A percentile compares a stretch with the other conserved stretches of the same genome.
phyloP scores from a whole-genome alignment of 2,797 vertebrate genomes.

The Pantherophis alleghaniensis region DNA sequence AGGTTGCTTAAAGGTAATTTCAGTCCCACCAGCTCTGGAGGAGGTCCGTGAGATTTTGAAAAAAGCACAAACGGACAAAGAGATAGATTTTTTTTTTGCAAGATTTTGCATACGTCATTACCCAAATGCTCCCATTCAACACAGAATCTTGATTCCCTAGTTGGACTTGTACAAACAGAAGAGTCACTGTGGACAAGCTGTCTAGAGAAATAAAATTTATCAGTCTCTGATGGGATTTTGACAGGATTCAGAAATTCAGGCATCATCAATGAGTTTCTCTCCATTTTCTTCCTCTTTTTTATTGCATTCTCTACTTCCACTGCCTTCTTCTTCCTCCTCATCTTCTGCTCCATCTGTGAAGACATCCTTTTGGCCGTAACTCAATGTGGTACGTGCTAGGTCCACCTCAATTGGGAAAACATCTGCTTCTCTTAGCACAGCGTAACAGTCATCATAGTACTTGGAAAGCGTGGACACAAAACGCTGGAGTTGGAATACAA shows the following conservation, averaged over 20 bases:
- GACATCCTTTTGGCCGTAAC: slow-evolving; percentile 81
- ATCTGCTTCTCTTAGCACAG: slow-evolving; percentile 88
- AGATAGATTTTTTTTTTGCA: slow-evolving; percentile 4
- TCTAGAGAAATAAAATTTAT: slow-evolving; percentile 58
- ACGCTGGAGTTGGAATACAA: slow-evolving; percentile 98
- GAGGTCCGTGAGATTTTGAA: slow-evolving; percentile 5
- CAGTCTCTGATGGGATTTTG: slow-evolving; percentile 34
- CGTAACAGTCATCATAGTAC: slow-evolving; percentile 95
- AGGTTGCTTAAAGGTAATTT: background rate
- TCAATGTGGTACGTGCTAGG: slow-evolving; percentile 90
- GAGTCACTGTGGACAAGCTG: slow-evolving; percentile 36
- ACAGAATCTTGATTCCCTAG: slow-evolving; percentile 38
- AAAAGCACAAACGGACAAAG: slow-evolving; percentile 32
- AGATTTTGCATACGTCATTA: slow-evolving; percentile 15
- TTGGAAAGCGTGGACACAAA: slow-evolving; percentile 96
- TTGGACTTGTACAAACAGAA: slow-evolving; percentile 41
- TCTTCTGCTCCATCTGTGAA: slow-evolving; percentile 81
- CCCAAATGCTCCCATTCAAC: slow-evolving; percentile 24
- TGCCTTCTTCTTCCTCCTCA: slow-evolving; percentile 61
- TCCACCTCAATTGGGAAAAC: slow-evolving; percentile 99
- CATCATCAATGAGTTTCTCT: slow-evolving; percentile 72
- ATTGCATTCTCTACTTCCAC: slow-evolving; percentile 28
- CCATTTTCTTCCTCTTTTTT: slow-evolving; percentile 59
- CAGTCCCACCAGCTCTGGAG: background rate
- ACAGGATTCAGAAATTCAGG: slow-evolving; percentile 37